Base-by-base conservation (phyloP, 1,140 invertebrate species). In the Philopotamus ludificatus region DNA sequence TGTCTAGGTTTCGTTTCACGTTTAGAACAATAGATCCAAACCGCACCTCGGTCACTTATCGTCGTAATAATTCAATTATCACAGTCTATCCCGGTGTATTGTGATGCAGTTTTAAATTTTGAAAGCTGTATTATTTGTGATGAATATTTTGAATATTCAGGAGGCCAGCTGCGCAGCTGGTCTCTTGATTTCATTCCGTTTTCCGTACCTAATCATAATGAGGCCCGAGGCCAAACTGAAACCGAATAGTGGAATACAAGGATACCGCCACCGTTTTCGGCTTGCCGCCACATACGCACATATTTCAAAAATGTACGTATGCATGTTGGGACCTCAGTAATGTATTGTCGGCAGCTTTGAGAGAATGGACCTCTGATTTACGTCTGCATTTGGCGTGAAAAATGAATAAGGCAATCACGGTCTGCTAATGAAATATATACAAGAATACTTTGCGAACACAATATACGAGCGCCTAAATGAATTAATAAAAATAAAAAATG, bases 131-230 rank as follows among this genome's bases (percentile, higher is more conserved):
- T 34, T 34, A 34, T 34, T 12, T 12, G 12, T 7, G 28, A 34
- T 34, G 28, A 34, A 34, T 34, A 4, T 12, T 34, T 34, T 12
- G 28, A 34, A 34, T 7, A 34, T n/a, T n/a, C 4, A 34, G 28
- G 4, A 34, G 4, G 28, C 28, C 4, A 34, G 28, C 28, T 12
- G 4, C 28, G 12, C 28, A 34, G 12, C 12, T 34, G 28, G 28
- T 7, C 12, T 12, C 49, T 53, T 49, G 34, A 39, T 62, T 51
- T 51, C 18, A 15, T 51, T 51, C 42, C 22, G 20, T 16, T 26
- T 50, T 23, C 21, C 15, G 28, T 54, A 54, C 41, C 66, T 63
- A 67, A 67, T 67, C 66, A 63, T 63, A 67, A 67, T 67, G 66
- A 67, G 66, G 50, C 66, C 66, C 42, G 20, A 42, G 66, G 66